Conservation (phyloP, 2,888 invertebrate species). For the Aphidoletes aphidimyza region DNA sequence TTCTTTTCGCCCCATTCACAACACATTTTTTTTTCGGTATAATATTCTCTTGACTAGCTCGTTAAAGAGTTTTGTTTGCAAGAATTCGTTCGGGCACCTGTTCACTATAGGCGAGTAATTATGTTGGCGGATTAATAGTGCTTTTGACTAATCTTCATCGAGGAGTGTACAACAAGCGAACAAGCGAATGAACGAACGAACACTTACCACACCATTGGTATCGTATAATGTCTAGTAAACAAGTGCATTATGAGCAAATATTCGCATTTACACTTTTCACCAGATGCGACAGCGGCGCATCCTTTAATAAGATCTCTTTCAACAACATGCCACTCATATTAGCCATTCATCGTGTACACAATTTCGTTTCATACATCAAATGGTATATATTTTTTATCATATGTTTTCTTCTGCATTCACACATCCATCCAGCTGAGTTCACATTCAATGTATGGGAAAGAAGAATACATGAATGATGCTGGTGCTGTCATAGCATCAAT, state of each 20-base stretch:
- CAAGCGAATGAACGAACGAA: background rate
- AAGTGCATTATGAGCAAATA: constrained; percentile 33
- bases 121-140: constrained; percentile 33
- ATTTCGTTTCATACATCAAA: background rate
- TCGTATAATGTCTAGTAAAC: background rate
- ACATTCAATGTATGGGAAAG: background rate
- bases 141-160: constrained; percentile 24
- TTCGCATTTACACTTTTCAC: constrained; percentile 21
- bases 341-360: background rate
- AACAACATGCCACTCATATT: background rate
- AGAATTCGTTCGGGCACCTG: background rate
- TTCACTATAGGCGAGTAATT: constrained; percentile 35
- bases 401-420: background rate
- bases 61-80: constrained; percentile 21
- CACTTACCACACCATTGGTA: background rate
- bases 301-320: no score
- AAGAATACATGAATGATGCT: background rate
- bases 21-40: background rate
- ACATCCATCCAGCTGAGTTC: background rate
- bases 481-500: no score
- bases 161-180: no score
- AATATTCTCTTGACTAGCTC: constrained; percentile 3
- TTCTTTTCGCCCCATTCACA: background rate
- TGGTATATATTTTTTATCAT: background rate
- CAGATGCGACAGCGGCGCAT: background rate